A percentile compares a stretch with the other conserved stretches of the same genome.
Conservation (phyloP, 92 coral and sea anemone species). For the Epizoanthus rinbou region DNA sequence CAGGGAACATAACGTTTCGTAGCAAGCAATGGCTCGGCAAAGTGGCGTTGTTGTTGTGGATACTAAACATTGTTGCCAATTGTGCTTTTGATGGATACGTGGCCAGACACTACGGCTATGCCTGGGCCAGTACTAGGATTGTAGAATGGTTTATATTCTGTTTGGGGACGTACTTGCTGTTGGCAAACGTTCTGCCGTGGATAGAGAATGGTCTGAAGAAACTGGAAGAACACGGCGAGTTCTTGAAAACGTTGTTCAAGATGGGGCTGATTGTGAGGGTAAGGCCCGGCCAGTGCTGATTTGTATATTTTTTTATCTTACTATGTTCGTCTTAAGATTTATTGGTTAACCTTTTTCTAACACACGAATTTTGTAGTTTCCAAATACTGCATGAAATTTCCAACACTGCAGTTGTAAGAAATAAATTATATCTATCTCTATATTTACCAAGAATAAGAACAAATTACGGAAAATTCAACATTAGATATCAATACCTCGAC, state of each 20-base stretch:
- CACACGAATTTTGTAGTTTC: no score
- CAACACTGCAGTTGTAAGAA: no score
- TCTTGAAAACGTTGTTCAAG: conserved; percentile 26
- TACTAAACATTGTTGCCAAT: conserved; percentile 14
- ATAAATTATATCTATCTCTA: no score
- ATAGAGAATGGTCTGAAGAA: background rate
- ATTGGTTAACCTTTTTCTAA: no score
- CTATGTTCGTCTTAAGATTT: no score
- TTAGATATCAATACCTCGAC: no score
- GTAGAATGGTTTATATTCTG: conserved; percentile 14
- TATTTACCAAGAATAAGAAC: no score
- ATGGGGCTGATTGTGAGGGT: background rate
- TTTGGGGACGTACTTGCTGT: conserved; percentile 22
- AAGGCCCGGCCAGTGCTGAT: background rate
- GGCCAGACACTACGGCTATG: conserved; percentile 26
- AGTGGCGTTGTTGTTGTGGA: background rate
- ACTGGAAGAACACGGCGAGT: conserved; percentile 7
- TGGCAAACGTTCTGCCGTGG: conserved; percentile 8
- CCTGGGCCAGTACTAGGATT: conserved; percentile 32
- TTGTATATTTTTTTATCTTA: no score
- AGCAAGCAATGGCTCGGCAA: conserved; percentile 9
- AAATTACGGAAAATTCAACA: no score
- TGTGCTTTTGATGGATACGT: conserved; percentile 24
- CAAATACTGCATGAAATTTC: no score
- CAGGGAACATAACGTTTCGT: conserved; percentile 18